Percentiles rank a stretch among this genome's conserved stretches.
Conservation (phyloP, 2,113 vertebrate genomes). For the Ramphastos sulfuratus region DNA sequence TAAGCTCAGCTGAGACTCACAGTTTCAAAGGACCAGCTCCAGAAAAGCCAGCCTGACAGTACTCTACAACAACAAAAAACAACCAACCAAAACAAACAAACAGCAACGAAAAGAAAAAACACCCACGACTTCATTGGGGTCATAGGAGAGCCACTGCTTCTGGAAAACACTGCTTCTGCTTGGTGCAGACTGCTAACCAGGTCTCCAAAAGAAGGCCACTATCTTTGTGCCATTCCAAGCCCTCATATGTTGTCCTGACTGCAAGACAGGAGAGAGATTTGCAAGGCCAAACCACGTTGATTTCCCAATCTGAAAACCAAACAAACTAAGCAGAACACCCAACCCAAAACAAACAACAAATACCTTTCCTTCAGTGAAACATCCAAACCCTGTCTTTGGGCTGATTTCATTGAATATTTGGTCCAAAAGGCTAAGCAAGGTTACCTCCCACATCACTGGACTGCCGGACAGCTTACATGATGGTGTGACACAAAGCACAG, state of each 20-base stretch:
- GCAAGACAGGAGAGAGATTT: not conserved
- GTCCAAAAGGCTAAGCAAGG: not conserved
- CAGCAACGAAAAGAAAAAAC: too few relatives aligned
- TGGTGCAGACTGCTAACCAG: not conserved
- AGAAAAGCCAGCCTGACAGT: not conserved
- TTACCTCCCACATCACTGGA: not conserved
- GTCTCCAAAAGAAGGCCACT: not conserved
- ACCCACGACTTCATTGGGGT: not conserved
- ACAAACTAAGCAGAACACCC: not conserved
- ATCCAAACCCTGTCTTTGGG: not conserved
- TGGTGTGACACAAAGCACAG: not conserved
- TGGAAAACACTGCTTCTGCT: not conserved
- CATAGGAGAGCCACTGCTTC: not conserved
- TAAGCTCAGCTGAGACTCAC: not conserved
- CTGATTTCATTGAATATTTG: not conserved
- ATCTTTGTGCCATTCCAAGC: not conserved
- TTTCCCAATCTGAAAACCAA: not conserved
- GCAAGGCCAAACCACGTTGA: not conserved
- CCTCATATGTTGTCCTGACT: not conserved
- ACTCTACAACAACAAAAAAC: not conserved
- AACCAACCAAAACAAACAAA: too few relatives aligned
- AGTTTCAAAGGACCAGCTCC: not conserved
- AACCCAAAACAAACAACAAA: not conserved
- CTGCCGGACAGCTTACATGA: not conserved
- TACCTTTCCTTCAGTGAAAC: not conserved